Conservation (phyloP, 1,140 invertebrate genomes). For the Nilaparvata lugens region DNA sequence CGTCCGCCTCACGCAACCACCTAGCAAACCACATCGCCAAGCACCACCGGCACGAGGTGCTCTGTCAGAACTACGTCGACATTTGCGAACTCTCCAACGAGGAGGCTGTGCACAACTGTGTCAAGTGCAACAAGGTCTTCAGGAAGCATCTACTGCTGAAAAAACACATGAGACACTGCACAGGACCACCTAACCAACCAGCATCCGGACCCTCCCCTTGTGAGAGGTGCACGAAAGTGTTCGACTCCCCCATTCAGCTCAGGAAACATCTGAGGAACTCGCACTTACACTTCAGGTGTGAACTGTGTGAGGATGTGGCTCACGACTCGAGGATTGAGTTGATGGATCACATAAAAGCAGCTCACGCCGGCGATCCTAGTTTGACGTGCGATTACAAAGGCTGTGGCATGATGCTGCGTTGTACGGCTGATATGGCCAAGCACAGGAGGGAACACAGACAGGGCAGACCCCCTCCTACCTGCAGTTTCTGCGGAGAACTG, state of each 20-base stretch:
- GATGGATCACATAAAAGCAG: conserved; percentile 47
- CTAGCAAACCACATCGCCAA: conserved; percentile 47
- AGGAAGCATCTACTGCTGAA: conserved; percentile 26
- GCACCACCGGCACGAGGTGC: conserved; percentile 37
- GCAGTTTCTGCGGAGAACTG: conserved; percentile 50
- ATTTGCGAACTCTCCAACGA: conserved; percentile 12
- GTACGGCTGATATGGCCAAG: conserved; percentile 42
- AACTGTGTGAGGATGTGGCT: conserved; percentile 44
- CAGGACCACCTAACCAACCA: conserved; percentile 20
- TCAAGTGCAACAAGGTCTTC: conserved; percentile 28
- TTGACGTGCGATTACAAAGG: conserved; percentile 37
- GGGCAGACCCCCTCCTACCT: conserved; percentile 36
- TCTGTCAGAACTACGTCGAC: not conserved
- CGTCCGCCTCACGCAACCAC: conserved; percentile 48
- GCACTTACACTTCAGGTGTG: conserved; percentile 24
- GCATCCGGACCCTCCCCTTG: conserved; percentile 22
- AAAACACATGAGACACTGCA: conserved; percentile 30
- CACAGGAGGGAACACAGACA: conserved; percentile 45
- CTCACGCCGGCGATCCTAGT: conserved; percentile 45
- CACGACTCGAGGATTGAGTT: conserved; percentile 44
- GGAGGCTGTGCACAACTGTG: conserved; percentile 22
- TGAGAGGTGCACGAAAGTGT: conserved; percentile 26
- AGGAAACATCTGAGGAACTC: conserved; percentile 28
- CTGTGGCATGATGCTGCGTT: conserved; percentile 46
- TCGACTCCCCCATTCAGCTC: conserved; percentile 22